phyloP scores from a whole-genome alignment of 2,888 invertebrate species.

The Plebejus argus region DNA sequence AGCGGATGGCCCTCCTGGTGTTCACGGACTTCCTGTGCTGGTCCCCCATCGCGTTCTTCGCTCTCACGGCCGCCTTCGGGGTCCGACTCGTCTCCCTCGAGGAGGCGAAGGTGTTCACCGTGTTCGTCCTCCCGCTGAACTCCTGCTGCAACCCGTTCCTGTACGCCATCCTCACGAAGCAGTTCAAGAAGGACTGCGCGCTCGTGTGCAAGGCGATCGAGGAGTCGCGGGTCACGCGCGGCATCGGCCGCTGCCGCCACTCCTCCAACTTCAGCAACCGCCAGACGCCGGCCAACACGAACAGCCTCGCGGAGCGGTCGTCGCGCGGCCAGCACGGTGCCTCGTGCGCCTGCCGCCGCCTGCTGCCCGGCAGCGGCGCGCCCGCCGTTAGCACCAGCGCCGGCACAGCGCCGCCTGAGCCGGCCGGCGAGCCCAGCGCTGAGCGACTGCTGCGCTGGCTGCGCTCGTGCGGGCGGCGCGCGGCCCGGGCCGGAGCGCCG shows the following conservation, averaged over 20 bases:
- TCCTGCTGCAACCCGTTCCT: conserved; percentile 99
- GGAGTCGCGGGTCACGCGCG: conserved; percentile 93
- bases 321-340: conserved; percentile 85
- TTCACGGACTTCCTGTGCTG: conserved; percentile 99
- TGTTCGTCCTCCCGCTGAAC: conserved; percentile 97
- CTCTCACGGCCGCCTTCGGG: conserved; percentile 96
- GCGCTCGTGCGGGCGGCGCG: conserved; percentile 61
- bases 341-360: conserved; percentile 81
- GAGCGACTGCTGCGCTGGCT: conserved; percentile 72
- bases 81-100: conserved; percentile 94
- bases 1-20: conserved; percentile 97
- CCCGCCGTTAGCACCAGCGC: conserved; percentile 80
- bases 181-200: conserved; percentile 98
- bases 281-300: conserved; percentile 93
- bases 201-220: conserved; percentile 97
- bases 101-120: conserved; percentile 97
- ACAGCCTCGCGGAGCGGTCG: conserved; percentile 90
- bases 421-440: conserved; percentile 64
- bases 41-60: conserved; percentile 98
- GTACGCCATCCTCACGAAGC: conserved; percentile 98
- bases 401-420: conserved; percentile 74
- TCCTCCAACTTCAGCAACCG: conserved; percentile 93
- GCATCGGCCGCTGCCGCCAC: conserved; percentile 92
- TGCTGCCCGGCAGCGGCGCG: conserved; percentile 88
- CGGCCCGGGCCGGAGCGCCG: conserved; percentile 51